Base-by-base conservation (phyloP, 2,797 vertebrate genomes). In the Thripadectes ignobilis region DNA sequence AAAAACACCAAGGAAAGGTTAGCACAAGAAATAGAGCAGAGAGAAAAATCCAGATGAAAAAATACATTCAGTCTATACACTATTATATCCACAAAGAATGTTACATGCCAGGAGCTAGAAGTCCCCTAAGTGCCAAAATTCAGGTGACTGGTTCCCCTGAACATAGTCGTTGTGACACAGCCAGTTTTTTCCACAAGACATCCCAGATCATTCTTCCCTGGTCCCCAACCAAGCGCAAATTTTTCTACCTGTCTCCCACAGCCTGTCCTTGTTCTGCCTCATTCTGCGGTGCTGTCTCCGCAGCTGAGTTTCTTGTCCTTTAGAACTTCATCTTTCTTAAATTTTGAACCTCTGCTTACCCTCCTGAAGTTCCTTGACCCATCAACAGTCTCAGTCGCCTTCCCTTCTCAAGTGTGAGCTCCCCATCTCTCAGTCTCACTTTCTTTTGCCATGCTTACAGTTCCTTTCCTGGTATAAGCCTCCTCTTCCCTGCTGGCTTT, bases 31-130 rank as follows among this genome's bases (percentile, higher is more conserved):
- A 95, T 32, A 94, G 74, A 86, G 80, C 83, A 87, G 83, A 94
- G 80, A 94, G 83, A 94, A 85, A 95, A 94, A 85, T 82, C 52
- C 88, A 87, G 55, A 76, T 91, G 59, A 84, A 92, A 95, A 93
- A 46, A 92, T 87, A 82, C 34, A 52, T 91, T 89, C 74, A 82
- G 52, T 59, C 77, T 76, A 69, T 71, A 87, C 52, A 71, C 62
- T 73, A 58, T 66, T 79, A 92, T 67, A 81, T 17, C 49, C 74
- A 92, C 34, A 94, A 66, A 94, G 36, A 76, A 66, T 30, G 45
- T 66, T 79, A 78, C 39, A 84, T 68, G 51, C 46, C 89, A 84
- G 72, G 32, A 94, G 85, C 51, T 85, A 43, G 30, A 86, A 88
- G 49, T 29, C 32, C 30, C 26, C 1, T 27, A 68, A 88, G 41